These are phyloP conservation scores for Ferrisia virgata DNA, from an alignment of 2,888 invertebrate species.

Conservation along the genomic window DNA sequence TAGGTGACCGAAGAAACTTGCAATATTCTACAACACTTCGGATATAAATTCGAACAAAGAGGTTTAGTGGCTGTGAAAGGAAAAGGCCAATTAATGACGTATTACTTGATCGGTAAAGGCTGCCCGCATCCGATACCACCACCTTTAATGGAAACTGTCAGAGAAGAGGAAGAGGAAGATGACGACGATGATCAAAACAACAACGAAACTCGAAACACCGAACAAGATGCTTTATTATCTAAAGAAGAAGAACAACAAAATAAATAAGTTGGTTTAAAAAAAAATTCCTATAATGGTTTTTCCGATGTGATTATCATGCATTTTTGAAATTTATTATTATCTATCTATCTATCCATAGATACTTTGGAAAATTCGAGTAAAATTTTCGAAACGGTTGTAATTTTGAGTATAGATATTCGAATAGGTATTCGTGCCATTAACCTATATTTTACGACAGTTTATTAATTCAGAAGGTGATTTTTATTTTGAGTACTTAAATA, in stretches of 20 bases:
- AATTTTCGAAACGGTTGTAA: neutral
- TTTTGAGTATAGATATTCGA: neutral
- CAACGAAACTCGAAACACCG: constrained; percentile 17
- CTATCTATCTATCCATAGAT: neutral
- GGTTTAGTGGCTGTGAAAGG: constrained; percentile 95
- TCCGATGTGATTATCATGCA: neutral
- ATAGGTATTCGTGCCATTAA: neutral
- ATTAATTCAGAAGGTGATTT: neutral
- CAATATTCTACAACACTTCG: constrained; percentile 80
- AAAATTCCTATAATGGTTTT: neutral
- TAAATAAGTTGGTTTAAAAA: constrained; percentile 20
- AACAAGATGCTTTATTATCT: constrained; percentile 15
- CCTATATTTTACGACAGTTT: neutral
- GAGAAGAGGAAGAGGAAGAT: constrained; percentile 50
- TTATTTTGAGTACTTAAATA: neutral
- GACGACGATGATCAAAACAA: constrained; percentile 39
- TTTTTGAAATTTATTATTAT: neutral
- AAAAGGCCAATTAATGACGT: constrained; percentile 94
- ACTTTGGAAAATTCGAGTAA: neutral
- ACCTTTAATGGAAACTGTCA: constrained; percentile 49
- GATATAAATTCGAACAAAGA: constrained; percentile 89
- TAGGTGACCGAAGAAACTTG: constrained; percentile 95
- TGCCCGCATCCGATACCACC: constrained; percentile 40
- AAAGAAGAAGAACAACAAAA: constrained; percentile 29
- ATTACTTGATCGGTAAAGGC: constrained; percentile 67